Percentiles rank a stretch among this genome's conserved stretches.
These are phyloP conservation scores for Drosophila nigromelanica DNA, from an alignment of 1,140 invertebrate genomes.

Conservation along the genomic window DNA sequence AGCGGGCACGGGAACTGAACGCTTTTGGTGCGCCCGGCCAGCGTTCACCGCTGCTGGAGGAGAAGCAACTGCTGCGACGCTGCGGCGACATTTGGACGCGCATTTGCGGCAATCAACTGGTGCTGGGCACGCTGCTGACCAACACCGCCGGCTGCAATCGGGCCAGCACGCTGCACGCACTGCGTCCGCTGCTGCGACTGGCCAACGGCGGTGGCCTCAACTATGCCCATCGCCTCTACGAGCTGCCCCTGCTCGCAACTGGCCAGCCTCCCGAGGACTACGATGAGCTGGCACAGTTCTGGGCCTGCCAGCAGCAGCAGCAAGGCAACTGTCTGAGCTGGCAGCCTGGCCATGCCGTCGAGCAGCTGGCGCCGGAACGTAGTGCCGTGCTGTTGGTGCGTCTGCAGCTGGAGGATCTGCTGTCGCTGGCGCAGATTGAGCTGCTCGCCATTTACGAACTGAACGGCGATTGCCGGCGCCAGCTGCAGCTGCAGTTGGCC, in stretches of 20 bases:
- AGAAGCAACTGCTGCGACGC: slow-evolving; percentile 59
- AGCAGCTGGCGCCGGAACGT: slow-evolving; percentile 48
- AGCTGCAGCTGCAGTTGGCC: slow-evolving; percentile 58
- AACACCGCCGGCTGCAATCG: slow-evolving; percentile 43
- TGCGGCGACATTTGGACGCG: slow-evolving; percentile 67
- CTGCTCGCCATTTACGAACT: slow-evolving; percentile 50
- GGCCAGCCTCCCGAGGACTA: slow-evolving; percentile 58
- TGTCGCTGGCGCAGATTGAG: slow-evolving; percentile 37
- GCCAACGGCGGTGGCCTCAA: background rate
- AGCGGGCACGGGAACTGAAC: slow-evolving; percentile 24
- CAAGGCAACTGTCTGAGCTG: too few species aligned
- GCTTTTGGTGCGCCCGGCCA: slow-evolving; percentile 46
- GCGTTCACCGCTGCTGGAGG: slow-evolving; percentile 60
- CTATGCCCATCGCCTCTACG: slow-evolving; percentile 53
- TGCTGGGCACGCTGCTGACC: slow-evolving; percentile 50
- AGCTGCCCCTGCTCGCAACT: slow-evolving; percentile 49
- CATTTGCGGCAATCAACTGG: slow-evolving; percentile 44
- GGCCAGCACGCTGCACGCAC: slow-evolving; percentile 26
- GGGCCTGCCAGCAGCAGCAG: slow-evolving; percentile 60
- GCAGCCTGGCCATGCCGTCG: slow-evolving; percentile 4
- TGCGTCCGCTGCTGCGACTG: slow-evolving; percentile 48
- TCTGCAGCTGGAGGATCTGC: slow-evolving; percentile 43
- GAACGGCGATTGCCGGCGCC: background rate
- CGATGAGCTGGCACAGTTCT: slow-evolving; percentile 59
- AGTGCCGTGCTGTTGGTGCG: slow-evolving; percentile 53